Evolutionary conservation across 2,797 vertebrate species (phyloP).

Genomic region (Myotis planiceps): DNA sequence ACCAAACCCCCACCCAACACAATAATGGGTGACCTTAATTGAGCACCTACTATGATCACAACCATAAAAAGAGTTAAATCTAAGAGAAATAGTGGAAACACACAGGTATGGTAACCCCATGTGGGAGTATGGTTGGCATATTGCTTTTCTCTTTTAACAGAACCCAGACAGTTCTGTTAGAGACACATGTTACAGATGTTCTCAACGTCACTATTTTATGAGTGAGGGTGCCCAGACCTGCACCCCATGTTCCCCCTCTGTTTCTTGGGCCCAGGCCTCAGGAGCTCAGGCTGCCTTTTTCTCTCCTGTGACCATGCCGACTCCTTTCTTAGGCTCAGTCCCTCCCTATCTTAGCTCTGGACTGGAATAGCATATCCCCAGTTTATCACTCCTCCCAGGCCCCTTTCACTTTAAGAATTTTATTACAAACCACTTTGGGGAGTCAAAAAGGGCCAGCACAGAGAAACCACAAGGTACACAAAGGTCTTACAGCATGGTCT

Average conservation of each 20-base stretch:
- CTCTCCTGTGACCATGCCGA: background rate
- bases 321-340: background rate
- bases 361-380: background rate
- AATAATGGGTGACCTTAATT: background rate
- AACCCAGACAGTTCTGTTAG: background rate
- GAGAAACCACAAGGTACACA: background rate
- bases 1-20: background rate
- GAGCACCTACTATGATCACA: background rate
- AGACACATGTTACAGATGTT: background rate
- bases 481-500: background rate
- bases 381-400: background rate
- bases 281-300: background rate
- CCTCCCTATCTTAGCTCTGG: background rate
- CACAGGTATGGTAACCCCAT: fast-evolving
- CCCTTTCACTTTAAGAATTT: background rate
- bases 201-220: background rate
- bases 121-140: background rate
- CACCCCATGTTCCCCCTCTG: background rate
- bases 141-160: background rate
- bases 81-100: background rate
- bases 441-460: background rate
- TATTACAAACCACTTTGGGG: background rate
- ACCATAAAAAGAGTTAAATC: background rate
- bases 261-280: background rate
- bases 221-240: background rate